Evolutionary conservation across 2,888 invertebrate genomes (phyloP).

Genomic region (Torymus aiolomorphi): DNA sequence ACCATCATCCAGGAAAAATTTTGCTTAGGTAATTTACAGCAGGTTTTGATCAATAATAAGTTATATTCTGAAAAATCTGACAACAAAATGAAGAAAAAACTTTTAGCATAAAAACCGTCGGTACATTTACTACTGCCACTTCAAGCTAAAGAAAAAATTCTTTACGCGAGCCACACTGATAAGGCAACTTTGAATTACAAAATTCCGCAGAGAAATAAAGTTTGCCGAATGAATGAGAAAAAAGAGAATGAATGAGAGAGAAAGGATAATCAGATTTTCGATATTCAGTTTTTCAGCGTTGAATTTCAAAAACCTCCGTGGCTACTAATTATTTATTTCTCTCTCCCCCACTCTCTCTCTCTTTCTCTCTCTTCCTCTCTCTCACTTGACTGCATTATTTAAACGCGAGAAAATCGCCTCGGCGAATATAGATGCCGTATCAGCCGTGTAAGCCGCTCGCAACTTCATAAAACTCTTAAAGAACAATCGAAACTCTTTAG

Average conservation of each 20-base stretch:
- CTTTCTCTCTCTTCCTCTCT: no score
- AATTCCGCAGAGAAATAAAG: conserved; percentile 12
- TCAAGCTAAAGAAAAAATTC: not conserved
- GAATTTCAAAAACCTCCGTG: not conserved
- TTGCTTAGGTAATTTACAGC: no score
- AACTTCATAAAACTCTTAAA: conserved; percentile 46
- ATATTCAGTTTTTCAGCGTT: conserved; percentile 26
- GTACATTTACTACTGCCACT: no score
- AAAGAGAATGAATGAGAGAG: no score
- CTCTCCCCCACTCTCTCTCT: no score
- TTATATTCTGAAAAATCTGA: no score
- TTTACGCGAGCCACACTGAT: not conserved
- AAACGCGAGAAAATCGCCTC: conserved; percentile 22
- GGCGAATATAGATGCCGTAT: conserved; percentile 36
- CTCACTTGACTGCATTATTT: conserved; percentile 16
- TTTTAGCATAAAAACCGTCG: no score
- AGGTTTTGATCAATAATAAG: no score
- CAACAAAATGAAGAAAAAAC: no score
- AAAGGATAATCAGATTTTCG: conserved; percentile 37
- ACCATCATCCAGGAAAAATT: no score
- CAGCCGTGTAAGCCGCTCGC: conserved; percentile 21
- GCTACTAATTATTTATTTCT: no score
- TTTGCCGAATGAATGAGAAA: not conserved
- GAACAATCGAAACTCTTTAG: conserved; percentile 13
- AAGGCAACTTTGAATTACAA: conserved; percentile 34